Evolutionary conservation across 2,113 vertebrate species (phyloP), one percentile per base, ranked within the genome.

Genomic region (Trinectes maculatus): DNA sequence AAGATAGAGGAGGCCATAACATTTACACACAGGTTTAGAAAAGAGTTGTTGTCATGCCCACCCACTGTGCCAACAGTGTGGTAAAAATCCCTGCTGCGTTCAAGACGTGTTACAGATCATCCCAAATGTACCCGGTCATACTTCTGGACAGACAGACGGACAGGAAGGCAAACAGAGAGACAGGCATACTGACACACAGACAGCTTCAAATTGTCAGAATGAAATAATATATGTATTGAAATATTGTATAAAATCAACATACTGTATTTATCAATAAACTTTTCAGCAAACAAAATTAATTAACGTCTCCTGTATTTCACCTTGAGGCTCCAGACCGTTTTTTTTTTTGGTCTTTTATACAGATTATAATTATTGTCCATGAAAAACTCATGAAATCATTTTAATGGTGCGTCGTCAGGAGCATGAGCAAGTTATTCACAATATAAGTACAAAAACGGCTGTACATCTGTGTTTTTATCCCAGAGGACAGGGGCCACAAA

Each of bases 181-280:
- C 84, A 85, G 60, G 39, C 58, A 60, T 26, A 65, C 51, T 57
- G 47, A 83, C 40, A 44, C 28, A 59, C 58, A 72, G 77, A 80
- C 65, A 61, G 40, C 67, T 33, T 49, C n/a, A 77, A 77, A 66
- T 72, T 73, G 81, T 88, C 79, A 49, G 44, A 85, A 81, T 82
- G 51, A 85, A 81, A 85, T 54, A 34, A 76, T 79, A 79, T 90
- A 83, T 85, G 86, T 86, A 82, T 87, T 89, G 69, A 85, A 86
- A 89, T 91, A 88, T 79, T 91, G 89, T 91, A 91, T 85, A 83
- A 91, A 92, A 85, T 84, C 80, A 87, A n/a, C n/a, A n/a, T n/a
- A n/a, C 85, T 86, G 89, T 89, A 91, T 93, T 91, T 91, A 92
- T 91, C 90, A 93, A 92, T 93, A 91, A 92, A 92, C 84, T 84